phyloP scores from a whole-genome alignment of 2,797 vertebrate species.

The Cynopterus sphinx region DNA sequence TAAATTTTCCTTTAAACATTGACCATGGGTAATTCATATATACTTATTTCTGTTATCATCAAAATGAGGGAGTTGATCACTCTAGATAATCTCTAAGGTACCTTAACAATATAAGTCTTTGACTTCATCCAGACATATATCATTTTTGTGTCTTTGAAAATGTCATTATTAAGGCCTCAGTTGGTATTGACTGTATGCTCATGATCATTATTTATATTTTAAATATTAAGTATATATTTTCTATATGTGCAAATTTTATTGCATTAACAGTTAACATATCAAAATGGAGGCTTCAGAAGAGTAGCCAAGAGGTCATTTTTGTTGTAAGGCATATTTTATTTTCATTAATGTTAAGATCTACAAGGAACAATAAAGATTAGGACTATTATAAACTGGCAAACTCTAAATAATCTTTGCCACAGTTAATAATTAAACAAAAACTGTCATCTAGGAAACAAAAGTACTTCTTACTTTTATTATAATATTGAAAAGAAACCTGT shows the following conservation, averaged over 20 bases:
- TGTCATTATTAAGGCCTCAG: background rate
- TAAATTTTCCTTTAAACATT: background rate
- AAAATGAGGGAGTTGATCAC: background rate
- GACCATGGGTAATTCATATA: background rate
- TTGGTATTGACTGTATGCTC: background rate
- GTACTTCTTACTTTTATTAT: background rate
- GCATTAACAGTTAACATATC: background rate
- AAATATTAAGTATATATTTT: background rate
- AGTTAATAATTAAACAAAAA: constrained; percentile 20
- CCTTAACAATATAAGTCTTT: background rate
- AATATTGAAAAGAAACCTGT: background rate
- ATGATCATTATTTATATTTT: background rate
- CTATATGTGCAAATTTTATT: background rate
- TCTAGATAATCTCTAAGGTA: background rate
- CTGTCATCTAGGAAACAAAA: background rate
- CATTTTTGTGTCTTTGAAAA: constrained; percentile 34
- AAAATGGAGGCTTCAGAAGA: constrained; percentile 29
- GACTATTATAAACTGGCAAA: background rate
- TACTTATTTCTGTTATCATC: background rate
- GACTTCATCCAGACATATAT: background rate
- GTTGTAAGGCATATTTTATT: background rate
- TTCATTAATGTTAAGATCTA: background rate
- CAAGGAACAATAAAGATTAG: background rate
- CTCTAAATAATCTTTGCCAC: background rate
- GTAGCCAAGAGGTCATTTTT: background rate